Base-by-base conservation (phyloP, 2,797 vertebrate genomes). In the Luscinia megarhynchos region DNA sequence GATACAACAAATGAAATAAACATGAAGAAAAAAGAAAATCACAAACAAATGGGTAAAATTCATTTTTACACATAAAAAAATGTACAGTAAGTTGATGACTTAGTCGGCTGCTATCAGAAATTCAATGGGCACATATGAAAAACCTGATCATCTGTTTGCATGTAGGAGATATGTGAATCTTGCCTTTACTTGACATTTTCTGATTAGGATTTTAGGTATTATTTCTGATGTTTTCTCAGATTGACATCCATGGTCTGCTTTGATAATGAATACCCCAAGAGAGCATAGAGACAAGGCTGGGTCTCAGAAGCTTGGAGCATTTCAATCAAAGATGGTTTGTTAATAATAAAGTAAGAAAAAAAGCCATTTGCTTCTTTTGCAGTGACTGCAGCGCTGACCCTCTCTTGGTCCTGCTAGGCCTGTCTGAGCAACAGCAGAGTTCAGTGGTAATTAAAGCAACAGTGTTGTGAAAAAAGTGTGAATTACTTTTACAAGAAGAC, bases 211-310 rank as follows among this genome's bases (percentile, higher is more conserved):
- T 95, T 74, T 95, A 94, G 92, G 77, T 95, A 86, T 92, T 91
- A 89, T 96, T 94, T 95, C 89, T 89, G 93, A 97, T 96, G 87
- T 91, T 77, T 95, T 87, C 86, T 80, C 73, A 79, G 89, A 97
- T 94, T 96, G 78, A 95, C 84, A 97, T 95, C 95, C 63, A 7
- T 55, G 75, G 74, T 94, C 93, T 95, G 61, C 97, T 97, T 96
- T 98, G 98, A 99, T 99, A 99, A 99, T 98, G 98, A 99, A 99
- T 98, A 97, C 94, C 85, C 98, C 97, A 97, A 98, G 97, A 97
- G 97, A 95, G 98, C 97, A 95, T 96, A 97, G 95, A 97, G 96
- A 98, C 97, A 97, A 97, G 97, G 93, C 97, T 95, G 90, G 95
- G 97, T 93, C 93, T 98, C 95, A 97, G 97, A 98, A 97, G 97